Conservation (phyloP, 2,888 invertebrate species). For the Tipula unca region DNA sequence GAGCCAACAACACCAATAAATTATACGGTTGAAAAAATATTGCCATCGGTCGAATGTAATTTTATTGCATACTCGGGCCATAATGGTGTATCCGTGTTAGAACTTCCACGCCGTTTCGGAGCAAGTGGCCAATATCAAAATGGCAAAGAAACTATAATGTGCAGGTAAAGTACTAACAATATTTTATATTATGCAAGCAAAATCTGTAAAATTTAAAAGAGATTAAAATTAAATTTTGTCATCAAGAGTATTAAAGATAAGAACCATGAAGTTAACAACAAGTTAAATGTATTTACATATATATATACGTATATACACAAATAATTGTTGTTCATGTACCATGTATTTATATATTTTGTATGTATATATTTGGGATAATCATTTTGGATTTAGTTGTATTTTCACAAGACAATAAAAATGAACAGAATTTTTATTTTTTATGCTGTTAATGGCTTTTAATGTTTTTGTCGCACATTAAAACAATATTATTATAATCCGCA, state of each 20-base stretch:
- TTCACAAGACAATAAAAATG: constrained; percentile 3
- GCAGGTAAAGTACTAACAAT: constrained; percentile 44
- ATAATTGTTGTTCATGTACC: constrained; percentile 4
- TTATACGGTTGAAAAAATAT: constrained; percentile 55
- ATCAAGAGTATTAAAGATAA: not conserved
- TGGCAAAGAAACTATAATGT: constrained; percentile 55
- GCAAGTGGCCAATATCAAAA: constrained; percentile 53
- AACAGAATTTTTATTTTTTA: not conserved
- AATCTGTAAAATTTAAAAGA: not conserved
- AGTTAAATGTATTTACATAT: constrained; percentile 8
- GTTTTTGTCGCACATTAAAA: constrained; percentile 18
- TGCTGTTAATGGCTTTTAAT: constrained; percentile 10
- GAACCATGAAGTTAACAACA: not conserved
- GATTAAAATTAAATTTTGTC: not conserved
- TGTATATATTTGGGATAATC: not conserved
- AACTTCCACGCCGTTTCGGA: constrained; percentile 61
- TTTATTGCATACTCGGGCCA: constrained; percentile 56
- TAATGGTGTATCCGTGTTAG: constrained; percentile 55
- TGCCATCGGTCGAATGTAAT: constrained; percentile 53
- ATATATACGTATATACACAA: not conserved
- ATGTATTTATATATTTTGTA: not conserved
- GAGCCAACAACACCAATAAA: constrained; percentile 54
- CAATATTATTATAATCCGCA: constrained; percentile 15
- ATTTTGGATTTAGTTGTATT: constrained; percentile 15
- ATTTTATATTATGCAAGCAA: not conserved